Evolutionary conservation across 2,888 invertebrate species (phyloP), one percentile per base, ranked within the genome.

Genomic region (Noctuana brunneofusca): DNA sequence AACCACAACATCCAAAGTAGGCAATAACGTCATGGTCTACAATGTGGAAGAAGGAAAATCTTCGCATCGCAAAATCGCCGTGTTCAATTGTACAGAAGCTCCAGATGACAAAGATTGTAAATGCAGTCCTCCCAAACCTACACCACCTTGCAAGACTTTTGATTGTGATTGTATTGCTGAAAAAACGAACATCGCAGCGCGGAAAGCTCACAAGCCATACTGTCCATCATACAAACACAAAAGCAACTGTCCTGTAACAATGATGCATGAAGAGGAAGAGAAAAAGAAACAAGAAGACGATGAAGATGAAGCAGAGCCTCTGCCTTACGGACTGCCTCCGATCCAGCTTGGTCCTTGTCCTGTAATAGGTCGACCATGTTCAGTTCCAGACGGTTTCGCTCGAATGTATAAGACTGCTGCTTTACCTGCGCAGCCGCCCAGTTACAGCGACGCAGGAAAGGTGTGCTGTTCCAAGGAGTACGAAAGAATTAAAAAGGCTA

Each of bases 401-500:
- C 85, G 82, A 66, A 90, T 91, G 90, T 90, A 90, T 64, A 90
- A 79, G 65, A 85, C 73, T 18, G 89, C 83, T 38, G 80, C 73
- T 9, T 65, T 80, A 58, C 81, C 87, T 38, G 63, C 79, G 1
- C 71, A 73, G 58, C 89, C 88, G 6, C 83, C 84, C 0, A 90
- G 89, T 66, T 87, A 86, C 65, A 82, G 80, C 53, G 81, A 87
- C 20, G 86, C 86, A 2, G 90, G 90, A 5, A 90, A 90, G 79
- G 82, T 91, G 6, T 91, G 91, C 67, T 91, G 91, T 69, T 89
- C 91, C 0, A 89, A 86, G 68, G 90, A 91, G 69, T 91, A 80
- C 57, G 84, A 90, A 63, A 80, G 89, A 74, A 88, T 91, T 58
- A 90, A 86, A 76, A 87, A 85, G 65, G 89, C 88, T 0, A 73